Percentiles rank a stretch among this genome's conserved stretches.
Evolutionary conservation across 1,140 invertebrate species (phyloP).

Genomic region (Drosophila quadrilineata): DNA sequence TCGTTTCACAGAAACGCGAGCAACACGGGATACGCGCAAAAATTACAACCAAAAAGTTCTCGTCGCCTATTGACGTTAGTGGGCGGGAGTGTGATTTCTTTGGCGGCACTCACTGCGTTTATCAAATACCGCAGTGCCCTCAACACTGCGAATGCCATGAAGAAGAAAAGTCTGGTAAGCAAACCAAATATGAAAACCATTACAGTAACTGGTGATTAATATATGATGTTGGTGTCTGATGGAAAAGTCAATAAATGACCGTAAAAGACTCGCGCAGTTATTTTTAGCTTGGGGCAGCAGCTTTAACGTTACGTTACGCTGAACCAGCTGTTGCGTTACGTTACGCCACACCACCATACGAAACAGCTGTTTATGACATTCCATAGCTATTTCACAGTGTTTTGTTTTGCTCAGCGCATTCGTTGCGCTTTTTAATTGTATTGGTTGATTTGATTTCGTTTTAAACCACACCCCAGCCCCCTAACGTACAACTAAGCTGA

Average conservation of each 20-base stretch:
- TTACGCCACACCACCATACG: background rate
- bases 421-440: constrained; percentile 45
- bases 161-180: constrained; percentile 60
- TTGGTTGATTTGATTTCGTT: background rate
- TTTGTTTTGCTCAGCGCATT: constrained; percentile 57
- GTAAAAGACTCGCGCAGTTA: constrained; percentile 73
- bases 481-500: background rate
- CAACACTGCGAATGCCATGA: constrained; percentile 53
- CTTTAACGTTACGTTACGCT: constrained; percentile 22
- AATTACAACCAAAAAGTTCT: constrained; percentile 6
- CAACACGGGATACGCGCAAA: constrained; percentile 2
- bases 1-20: constrained; percentile 28
- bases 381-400: background rate
- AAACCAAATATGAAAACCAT: background rate
- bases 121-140: constrained; percentile 41
- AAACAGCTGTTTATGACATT: constrained; percentile 44
- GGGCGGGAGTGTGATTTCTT: constrained; percentile 49
- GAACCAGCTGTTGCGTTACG: constrained; percentile 3
- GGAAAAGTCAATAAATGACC: constrained; percentile 69
- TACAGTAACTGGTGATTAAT: background rate
- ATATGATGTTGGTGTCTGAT: constrained; percentile 2
- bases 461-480: background rate
- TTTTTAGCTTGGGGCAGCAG: constrained; percentile 70
- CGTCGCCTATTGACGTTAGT: constrained; percentile 34
- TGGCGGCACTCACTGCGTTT: constrained; percentile 49